Conservation (phyloP, 2,113 vertebrate genomes). For the Dicrurus megarhynchus region DNA sequence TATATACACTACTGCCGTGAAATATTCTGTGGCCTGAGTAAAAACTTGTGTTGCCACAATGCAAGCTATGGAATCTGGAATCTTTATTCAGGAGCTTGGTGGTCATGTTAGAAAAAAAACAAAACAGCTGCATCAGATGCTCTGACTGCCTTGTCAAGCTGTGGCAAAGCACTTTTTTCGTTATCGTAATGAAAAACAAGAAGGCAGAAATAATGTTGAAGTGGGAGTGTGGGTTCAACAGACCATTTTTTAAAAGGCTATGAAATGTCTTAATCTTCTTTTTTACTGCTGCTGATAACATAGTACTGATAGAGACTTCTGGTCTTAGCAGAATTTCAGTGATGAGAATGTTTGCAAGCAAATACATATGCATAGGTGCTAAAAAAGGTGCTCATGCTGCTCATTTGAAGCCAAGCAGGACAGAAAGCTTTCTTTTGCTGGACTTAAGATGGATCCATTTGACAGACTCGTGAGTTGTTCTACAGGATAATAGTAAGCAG, state of each 20-base stretch:
- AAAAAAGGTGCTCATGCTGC: background rate
- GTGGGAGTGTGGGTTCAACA: background rate
- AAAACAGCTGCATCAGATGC: background rate
- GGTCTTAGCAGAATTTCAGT: background rate
- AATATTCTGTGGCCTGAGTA: background rate
- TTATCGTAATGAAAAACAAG: background rate
- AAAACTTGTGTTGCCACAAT: background rate
- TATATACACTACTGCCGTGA: background rate
- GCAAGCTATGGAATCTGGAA: background rate
- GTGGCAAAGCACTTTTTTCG: background rate
- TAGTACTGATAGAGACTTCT: background rate
- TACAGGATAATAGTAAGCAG: background rate
- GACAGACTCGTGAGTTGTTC: background rate
- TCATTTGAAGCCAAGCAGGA: background rate
- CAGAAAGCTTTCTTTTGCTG: background rate
- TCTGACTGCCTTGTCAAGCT: background rate
- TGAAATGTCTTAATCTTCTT: background rate
- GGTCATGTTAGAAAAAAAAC: background rate
- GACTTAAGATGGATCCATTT: background rate
- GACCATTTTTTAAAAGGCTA: background rate
- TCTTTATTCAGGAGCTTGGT: background rate
- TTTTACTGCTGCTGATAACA: background rate
- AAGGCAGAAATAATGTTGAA: background rate
- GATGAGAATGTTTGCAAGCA: background rate
- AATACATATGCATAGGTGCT: fast-evolving